phyloP scores from a whole-genome alignment of 2,797 vertebrate species.

The Phylloscopus collybita region DNA sequence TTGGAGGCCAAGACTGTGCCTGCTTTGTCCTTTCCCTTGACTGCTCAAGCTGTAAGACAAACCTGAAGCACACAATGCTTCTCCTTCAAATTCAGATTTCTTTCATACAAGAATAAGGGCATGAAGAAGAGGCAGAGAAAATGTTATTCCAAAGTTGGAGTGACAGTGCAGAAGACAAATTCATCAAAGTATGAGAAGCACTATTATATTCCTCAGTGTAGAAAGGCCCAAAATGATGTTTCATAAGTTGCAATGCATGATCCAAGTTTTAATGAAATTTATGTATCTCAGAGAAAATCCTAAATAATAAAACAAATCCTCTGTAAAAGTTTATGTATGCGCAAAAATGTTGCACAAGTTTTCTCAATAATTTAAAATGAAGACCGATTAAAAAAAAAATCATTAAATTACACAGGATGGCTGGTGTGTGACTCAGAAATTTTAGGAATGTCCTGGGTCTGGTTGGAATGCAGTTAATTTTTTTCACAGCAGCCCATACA shows the following conservation, averaged over 20 bases:
- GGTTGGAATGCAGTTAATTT: not conserved
- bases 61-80: rapidly evolving
- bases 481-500: not conserved
- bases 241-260: not conserved
- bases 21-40: not conserved
- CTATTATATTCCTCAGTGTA: not conserved
- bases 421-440: not conserved
- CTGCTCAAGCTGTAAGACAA: not conserved
- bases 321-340: not conserved
- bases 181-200: not conserved
- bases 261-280: not conserved
- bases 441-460: not conserved
- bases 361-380: not conserved
- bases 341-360: not conserved
- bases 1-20: not conserved
- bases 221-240: not conserved
- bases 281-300: not conserved
- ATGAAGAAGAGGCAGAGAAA: not conserved
- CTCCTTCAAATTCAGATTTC: not conserved
- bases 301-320: not conserved
- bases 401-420: not conserved
- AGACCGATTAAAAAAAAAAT: not conserved
- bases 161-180: not conserved
- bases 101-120: not conserved
- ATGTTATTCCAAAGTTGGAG: not conserved